These are phyloP conservation scores for Hycleus cichorii DNA, from an alignment of 1,140 invertebrate genomes.

Conservation along the genomic window DNA sequence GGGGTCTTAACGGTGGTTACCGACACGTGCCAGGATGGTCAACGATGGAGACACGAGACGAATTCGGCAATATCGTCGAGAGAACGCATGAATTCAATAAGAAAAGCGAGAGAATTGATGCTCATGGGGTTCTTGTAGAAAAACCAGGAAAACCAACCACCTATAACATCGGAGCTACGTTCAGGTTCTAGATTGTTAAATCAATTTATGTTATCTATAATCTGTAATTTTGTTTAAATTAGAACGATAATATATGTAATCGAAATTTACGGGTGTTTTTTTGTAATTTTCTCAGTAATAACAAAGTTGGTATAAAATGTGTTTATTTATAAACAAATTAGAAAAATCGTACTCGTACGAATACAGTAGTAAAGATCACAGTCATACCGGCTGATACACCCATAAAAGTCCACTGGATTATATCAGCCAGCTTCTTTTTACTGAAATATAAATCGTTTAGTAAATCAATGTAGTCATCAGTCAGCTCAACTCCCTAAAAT, in stretches of 20 bases:
- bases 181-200: constrained; percentile 1
- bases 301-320: no score
- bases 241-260: no score
- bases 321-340: no score
- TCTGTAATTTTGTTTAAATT: no score
- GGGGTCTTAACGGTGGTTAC: not conserved
- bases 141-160: not conserved
- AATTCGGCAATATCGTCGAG: not conserved
- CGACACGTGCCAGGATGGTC: not conserved
- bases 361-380: no score
- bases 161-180: not conserved
- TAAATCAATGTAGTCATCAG: constrained; percentile 3
- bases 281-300: no score
- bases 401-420: not conserved
- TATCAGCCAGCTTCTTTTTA: not conserved
- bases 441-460: constrained; percentile 6
- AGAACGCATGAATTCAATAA: not conserved
- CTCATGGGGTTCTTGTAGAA: not conserved
- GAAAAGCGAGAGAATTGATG: not conserved
- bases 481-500: constrained; percentile 4
- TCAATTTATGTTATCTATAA: no score
- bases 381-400: no score
- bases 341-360: no score
- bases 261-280: no score
- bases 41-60: not conserved